phyloP scores from a whole-genome alignment of 2,888 invertebrate species.

The Polydesmus complanatus region DNA sequence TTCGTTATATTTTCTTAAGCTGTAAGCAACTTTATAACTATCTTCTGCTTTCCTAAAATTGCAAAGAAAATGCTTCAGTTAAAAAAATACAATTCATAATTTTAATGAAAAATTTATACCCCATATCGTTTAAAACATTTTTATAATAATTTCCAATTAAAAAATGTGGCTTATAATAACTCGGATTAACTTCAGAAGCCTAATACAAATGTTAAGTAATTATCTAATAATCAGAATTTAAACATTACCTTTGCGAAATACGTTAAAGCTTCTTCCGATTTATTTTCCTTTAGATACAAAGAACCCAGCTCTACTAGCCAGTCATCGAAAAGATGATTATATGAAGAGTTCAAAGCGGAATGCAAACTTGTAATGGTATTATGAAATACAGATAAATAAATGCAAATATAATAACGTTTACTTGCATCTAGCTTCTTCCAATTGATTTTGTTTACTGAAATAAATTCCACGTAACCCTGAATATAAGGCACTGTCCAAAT shows the following conservation, averaged over 20 bases:
- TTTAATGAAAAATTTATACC: slow-evolving; percentile 24
- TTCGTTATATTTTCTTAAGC: slow-evolving; percentile 50
- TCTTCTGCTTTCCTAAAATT: slow-evolving; percentile 48
- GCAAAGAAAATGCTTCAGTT: neutral
- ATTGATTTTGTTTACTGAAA: neutral
- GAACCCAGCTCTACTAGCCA: slow-evolving; percentile 46
- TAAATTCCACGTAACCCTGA: neutral
- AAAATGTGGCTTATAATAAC: slow-evolving; percentile 56
- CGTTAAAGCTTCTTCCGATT: slow-evolving; percentile 37
- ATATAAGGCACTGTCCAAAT: neutral
- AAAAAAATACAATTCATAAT: neutral
- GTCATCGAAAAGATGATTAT: slow-evolving; percentile 24
- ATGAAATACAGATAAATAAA: no score
- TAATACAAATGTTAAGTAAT: slow-evolving; percentile 20
- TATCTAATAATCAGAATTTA: neutral
- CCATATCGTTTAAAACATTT: slow-evolving; percentile 45
- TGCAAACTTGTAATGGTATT: no score
- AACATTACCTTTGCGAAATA: slow-evolving; percentile 40
- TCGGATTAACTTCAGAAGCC: slow-evolving; percentile 50
- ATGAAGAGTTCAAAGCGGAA: neutral
- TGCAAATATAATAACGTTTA: no score
- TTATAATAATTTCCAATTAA: slow-evolving; percentile 62
- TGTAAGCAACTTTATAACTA: slow-evolving; percentile 71
- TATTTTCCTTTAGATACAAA: slow-evolving; percentile 32
- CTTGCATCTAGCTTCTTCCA: neutral